Base-by-base conservation (phyloP, 2,797 vertebrate species). In the Epinephelus awoara region DNA sequence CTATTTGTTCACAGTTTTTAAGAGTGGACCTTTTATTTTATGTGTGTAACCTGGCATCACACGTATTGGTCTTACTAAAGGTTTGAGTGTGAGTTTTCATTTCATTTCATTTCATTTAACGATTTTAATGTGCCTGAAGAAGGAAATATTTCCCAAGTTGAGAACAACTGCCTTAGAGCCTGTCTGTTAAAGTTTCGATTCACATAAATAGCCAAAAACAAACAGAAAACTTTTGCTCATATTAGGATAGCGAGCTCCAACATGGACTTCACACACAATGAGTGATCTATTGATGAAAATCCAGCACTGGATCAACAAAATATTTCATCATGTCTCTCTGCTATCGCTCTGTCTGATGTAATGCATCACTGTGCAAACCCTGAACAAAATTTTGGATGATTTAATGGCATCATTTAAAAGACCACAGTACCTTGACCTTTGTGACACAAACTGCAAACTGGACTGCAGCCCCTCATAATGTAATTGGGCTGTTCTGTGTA, bases 271-370 rank as follows among this genome's bases (percentile, higher is more conserved):
- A 69, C 15, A 77, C 72, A 52, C 6, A 82, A 67, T 73, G 4
- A 77, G 55, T 81, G 5, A 88, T 34, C 75, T 67, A 74, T 76
- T 88, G 83, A 77, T 56, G 38, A 21, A 58, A 54, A 71, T 67
- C 67, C 87, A 83, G 49, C 49, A 9, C 8, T 72, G 4, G 58
- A 83, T 83, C 67, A 69, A 76, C 77, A 47, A 4, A 81, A 21
- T 25, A 67, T 80, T 79, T 77, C 64, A 74, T 63, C 59, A 68
- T 40, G 23, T 3, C 27, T 44, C 3, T 62, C n/a, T 25, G 55
- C 29, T 65, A 27, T 74, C 77, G 40, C 23, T 47, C 18, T 72
- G 38, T 65, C 29, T 77, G 70, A 19, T 25, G 14, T 14, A 34
- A 73, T 46, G 13, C 18, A 47, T 15, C 29, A 5, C 17, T 59